Evolutionary conservation across 2,113 vertebrate species (phyloP), one percentile per base, ranked within the genome.

Genomic region (Platysteira castanea): DNA sequence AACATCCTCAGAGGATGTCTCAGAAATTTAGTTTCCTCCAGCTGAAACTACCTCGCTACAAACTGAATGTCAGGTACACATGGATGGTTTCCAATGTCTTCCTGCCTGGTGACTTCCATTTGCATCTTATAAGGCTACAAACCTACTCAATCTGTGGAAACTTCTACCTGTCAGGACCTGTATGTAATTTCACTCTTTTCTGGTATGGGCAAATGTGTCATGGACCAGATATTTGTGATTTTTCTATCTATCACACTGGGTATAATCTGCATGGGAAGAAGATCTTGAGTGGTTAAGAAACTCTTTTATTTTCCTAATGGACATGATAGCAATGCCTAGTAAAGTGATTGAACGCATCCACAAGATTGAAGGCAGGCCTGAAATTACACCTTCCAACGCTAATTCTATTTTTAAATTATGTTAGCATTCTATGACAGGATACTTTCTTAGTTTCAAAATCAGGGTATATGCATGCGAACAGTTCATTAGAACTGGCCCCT

Each of bases 341-440:
- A 70, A 61, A 15, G 6, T 31, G 33, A 68, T 10, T 81, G 26
- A 89, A 50, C 65, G 4, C 4, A 57, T 54, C 15, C 49, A 42
- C 6, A 42, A 71, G 20, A 57, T 20, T 54, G 42, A 54, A 91
- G 20, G 12, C n/a, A 44, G 39, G 22, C 19, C 22, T 82, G 46
- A 93, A 88, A 74, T 56, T 24, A 47, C 24, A 71, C 12, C 6
- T 74, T 53, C 46, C 11, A 65, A 31, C 6, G 42, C 3, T 33
- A 63, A 35, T 2, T 9, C 1, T 42, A 8, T 56, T 77, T 92
- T 64, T 17, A 90, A 53, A 56, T 60, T 0, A 71, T 50, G 42
- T 31, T 0, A 0, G 2, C 3, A 41, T 79, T 50, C 35, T 60
- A 5, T 56, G 33, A 65, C 1, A 56, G 3, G 9, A 13, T 35